Evolutionary conservation across 2,113 vertebrate species (phyloP).

Genomic region (Cynopterus brachyotis): DNA sequence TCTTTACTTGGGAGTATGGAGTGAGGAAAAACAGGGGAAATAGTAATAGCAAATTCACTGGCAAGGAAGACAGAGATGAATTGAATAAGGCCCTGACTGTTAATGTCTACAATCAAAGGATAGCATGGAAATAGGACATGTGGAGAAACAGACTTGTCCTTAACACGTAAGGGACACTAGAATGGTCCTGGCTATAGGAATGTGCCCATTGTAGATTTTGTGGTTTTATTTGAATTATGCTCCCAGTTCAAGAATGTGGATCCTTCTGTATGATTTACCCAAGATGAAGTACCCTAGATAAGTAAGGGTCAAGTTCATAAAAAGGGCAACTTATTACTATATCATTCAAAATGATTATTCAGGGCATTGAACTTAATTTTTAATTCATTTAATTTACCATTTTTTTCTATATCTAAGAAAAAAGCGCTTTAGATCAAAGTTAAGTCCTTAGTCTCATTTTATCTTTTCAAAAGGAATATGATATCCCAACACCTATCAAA

Average conservation of each 20-base stretch:
- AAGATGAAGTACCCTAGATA: background rate
- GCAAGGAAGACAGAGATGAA: background rate
- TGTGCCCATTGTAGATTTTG: background rate
- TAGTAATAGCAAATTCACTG: background rate
- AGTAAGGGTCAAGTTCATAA: background rate
- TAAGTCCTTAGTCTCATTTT: background rate
- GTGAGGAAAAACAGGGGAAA: background rate
- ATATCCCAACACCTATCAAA: background rate
- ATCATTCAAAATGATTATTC: background rate
- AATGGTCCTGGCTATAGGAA: background rate
- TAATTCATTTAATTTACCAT: constrained; percentile 1
- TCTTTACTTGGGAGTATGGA: background rate
- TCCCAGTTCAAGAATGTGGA: background rate
- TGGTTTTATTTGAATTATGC: background rate
- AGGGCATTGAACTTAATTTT: background rate
- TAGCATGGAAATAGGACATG: background rate
- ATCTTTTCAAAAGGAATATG: background rate
- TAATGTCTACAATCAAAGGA: background rate
- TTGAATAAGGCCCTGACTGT: background rate
- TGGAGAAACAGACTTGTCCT: background rate
- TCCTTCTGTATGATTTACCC: background rate
- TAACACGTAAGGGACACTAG: background rate
- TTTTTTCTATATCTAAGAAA: background rate
- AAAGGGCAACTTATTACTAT: background rate
- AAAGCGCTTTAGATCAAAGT: background rate